Percentiles rank a stretch among this genome's conserved stretches.
Conservation (phyloP, 2,888 invertebrate species). For the Sicus ferrugineus region DNA sequence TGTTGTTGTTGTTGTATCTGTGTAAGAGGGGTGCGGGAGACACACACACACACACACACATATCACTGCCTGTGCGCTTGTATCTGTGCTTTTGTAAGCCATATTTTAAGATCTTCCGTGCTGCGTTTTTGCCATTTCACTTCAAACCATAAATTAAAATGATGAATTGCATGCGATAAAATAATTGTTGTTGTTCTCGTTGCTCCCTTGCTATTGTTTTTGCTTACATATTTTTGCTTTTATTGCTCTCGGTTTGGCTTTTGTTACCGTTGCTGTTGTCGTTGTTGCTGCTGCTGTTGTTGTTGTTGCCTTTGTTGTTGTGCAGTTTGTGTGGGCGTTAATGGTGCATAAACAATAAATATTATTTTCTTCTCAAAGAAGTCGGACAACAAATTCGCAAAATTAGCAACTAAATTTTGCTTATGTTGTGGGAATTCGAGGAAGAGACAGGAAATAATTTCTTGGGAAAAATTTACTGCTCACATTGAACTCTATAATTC, state of each 20-base stretch:
- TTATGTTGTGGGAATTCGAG: too few relatives aligned
- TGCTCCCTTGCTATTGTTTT: slow-evolving; percentile 25
- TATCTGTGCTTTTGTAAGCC: slow-evolving; percentile 9
- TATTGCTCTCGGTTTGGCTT: not conserved
- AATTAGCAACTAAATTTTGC: too few relatives aligned
- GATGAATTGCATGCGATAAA: slow-evolving; percentile 33
- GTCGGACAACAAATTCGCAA: not conserved
- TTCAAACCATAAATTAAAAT: slow-evolving; percentile 32
- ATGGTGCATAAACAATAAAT: not conserved
- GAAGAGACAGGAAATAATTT: too few relatives aligned
- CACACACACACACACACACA: not conserved
- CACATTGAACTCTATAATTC: too few relatives aligned
- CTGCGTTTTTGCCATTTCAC: slow-evolving; percentile 18
- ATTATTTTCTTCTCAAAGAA: slow-evolving; percentile 3
- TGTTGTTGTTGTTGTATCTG: not conserved
- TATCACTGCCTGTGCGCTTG: slow-evolving; percentile 2
- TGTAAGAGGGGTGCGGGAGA: not conserved
- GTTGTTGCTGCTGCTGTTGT: not conserved
- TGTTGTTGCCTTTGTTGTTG: slow-evolving; percentile 8
- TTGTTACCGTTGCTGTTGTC: slow-evolving; percentile 7
- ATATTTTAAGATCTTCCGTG: not conserved
- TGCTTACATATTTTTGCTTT: slow-evolving; percentile 31
- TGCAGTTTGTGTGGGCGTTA: slow-evolving; percentile 23
- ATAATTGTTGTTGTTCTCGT: slow-evolving; percentile 37
- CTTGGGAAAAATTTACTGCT: too few relatives aligned